phyloP scores from a whole-genome alignment of 2,888 invertebrate genomes.

The Macroteleia sp. region DNA sequence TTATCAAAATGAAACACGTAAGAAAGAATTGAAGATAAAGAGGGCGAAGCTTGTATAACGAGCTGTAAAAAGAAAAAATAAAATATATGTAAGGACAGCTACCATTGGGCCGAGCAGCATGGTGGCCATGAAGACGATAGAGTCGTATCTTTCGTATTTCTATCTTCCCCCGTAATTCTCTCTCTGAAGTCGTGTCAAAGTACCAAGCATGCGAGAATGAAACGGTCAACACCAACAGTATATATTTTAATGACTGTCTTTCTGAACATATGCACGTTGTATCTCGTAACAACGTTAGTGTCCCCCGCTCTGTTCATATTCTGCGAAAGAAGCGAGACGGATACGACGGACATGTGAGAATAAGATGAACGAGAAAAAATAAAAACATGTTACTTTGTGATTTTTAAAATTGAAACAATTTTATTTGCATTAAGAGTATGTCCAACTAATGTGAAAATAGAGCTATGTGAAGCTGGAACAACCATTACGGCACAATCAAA shows the following conservation, averaged over 20 bases:
- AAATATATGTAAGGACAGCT: background rate
- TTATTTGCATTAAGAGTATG: too few relatives aligned
- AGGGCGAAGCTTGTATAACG: too few relatives aligned
- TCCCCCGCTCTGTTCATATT: conserved; percentile 51
- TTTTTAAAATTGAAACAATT: too few relatives aligned
- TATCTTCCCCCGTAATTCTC: conserved; percentile 79
- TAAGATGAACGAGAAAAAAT: conserved; percentile 22
- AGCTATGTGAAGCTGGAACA: too few relatives aligned
- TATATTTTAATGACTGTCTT: conserved; percentile 79
- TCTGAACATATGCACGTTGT: conserved; percentile 72
- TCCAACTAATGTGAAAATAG: too few relatives aligned
- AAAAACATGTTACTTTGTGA: too few relatives aligned
- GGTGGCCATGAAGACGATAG: conserved; percentile 72
- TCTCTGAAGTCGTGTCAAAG: conserved; percentile 73
- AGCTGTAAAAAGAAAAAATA: conserved; percentile 18
- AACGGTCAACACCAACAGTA: conserved; percentile 74
- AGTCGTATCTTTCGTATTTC: conserved; percentile 79
- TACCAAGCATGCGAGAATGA: conserved; percentile 73
- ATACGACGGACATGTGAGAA: conserved; percentile 38
- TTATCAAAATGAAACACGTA: too few relatives aligned
- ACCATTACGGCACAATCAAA: too few relatives aligned
- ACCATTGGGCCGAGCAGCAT: conserved; percentile 54
- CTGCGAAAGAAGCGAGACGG: conserved; percentile 45
- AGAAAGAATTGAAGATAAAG: too few relatives aligned
- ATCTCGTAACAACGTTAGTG: conserved; percentile 70